Evolutionary conservation across 2,113 vertebrate genomes (phyloP).

Genomic region (Alligator mississippiensis): DNA sequence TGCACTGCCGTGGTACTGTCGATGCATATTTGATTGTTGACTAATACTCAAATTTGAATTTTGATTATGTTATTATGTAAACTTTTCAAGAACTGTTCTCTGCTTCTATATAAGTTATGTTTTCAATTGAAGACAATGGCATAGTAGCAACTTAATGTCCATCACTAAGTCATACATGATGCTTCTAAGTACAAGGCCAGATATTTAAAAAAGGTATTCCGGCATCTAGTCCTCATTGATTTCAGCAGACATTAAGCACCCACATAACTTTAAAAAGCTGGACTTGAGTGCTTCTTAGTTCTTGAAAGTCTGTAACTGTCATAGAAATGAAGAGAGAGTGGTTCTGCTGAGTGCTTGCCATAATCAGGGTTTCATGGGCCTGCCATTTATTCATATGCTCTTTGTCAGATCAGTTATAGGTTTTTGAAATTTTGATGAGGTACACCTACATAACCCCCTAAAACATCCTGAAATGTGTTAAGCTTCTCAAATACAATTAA

Average conservation of each 20-base stretch:
- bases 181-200: too few relatives aligned
- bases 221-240: neutral
- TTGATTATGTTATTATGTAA: neutral
- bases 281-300: too few relatives aligned
- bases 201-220: neutral
- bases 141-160: too few relatives aligned
- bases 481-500: neutral
- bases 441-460: neutral
- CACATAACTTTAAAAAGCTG: neutral
- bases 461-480: rapidly evolving
- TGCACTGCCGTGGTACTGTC: neutral
- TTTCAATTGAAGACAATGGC: neutral
- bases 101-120: neutral
- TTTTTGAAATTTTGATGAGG: too few relatives aligned
- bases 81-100: neutral
- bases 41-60: neutral
- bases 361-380: too few relatives aligned
- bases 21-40: neutral
- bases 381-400: too few relatives aligned
- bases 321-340: too few relatives aligned
- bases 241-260: neutral
- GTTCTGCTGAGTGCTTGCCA: too few relatives aligned
- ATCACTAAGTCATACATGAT: too few relatives aligned
- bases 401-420: too few relatives aligned
- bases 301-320: too few relatives aligned